A percentile compares a stretch with the other conserved stretches of the same genome.
Evolutionary conservation across 35 echinoderm and acorn worm genomes (phyloP).

Genomic region (Holothuria glaberrima): DNA sequence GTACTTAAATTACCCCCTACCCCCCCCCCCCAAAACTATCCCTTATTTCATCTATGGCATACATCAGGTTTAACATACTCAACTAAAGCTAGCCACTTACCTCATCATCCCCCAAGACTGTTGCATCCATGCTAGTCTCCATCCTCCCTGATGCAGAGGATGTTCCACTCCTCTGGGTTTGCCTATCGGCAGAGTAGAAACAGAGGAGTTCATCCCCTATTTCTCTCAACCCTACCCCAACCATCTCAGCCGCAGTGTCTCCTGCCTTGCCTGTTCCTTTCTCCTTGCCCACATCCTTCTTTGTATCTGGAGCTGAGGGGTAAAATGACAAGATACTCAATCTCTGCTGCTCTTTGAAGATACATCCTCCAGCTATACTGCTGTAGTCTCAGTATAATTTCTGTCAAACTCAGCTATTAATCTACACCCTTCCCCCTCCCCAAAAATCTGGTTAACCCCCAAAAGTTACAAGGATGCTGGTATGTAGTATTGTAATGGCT

Average conservation of each 20-base stretch:
- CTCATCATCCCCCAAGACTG: constrained; percentile 58
- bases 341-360: no score
- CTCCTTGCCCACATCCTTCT: not conserved
- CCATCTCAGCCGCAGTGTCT: constrained; percentile 43
- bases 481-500: no score
- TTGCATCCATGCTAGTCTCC: constrained; percentile 43
- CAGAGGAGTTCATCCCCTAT: constrained; percentile 90
- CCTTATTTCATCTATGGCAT: not conserved
- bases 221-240: constrained; percentile 80
- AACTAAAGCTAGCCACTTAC: not conserved
- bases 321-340: not conserved
- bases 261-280: constrained; percentile 28
- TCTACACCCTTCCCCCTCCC: no score
- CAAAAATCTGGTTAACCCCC: no score
- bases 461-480: no score
- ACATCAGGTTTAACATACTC: not conserved
- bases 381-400: no score
- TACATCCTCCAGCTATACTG: no score
- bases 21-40: not conserved
- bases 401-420: no score
- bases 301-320: not conserved
- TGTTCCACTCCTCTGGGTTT: constrained; percentile 25
- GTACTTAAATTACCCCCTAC: not conserved
- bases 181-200: constrained; percentile 53
- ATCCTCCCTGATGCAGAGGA: constrained; percentile 48